Evolutionary conservation across 2,113 vertebrate species (phyloP).

Genomic region (zebrafish (Danio rerio)): GRCz12tu NC_133176.1:57934501-57935000

Average conservation of each 20-base stretch:
- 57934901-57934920: background rate
- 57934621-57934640: constrained; percentile 8
- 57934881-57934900: background rate
- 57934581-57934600: background rate
- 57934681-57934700: background rate
- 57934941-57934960: no score
- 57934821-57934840: background rate
- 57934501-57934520: no score
- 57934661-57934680: background rate
- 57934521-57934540: background rate
- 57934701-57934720: constrained; percentile 34
- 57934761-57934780: background rate
- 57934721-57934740: no score
- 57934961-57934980: background rate
- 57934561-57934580: background rate
- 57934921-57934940: background rate
- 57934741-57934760: background rate
- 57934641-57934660: constrained; percentile 26
- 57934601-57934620: constrained; percentile 11
- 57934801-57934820: background rate
- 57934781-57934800: background rate
- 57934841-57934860: background rate
- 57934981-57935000: no score
- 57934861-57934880: background rate
- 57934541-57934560: background rate